Conservation (phyloP, 2,888 invertebrate genomes). For the Meiosimyza decipiens region DNA sequence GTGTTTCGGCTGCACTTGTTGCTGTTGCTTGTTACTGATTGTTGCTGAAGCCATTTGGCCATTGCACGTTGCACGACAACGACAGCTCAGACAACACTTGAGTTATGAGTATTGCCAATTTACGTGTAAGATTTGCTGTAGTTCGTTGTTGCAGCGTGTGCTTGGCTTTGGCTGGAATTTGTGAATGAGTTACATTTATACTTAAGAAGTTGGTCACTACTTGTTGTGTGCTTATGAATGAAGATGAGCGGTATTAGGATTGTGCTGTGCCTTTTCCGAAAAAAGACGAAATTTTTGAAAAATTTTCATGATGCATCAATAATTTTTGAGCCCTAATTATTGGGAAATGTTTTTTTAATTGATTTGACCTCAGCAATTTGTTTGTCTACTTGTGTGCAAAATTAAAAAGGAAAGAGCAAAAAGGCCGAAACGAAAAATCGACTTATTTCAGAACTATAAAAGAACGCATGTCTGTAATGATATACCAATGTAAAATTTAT, state of each 20-base stretch:
- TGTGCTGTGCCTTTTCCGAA: no score
- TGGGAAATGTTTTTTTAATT: not conserved
- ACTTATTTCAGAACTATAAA: no score
- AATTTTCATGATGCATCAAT: no score
- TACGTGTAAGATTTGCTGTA: conserved; percentile 6
- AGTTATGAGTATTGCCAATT: conserved; percentile 16
- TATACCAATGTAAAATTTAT: no score
- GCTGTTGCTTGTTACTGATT: no score
- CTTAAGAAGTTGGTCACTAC: not conserved
- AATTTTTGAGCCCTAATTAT: no score
- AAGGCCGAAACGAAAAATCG: no score
- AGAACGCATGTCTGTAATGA: no score
- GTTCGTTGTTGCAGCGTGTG: no score
- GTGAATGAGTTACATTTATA: not conserved
- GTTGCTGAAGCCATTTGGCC: no score
- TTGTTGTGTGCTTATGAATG: conserved; percentile 19
- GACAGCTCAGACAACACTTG: conserved; percentile 16
- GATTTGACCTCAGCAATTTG: not conserved
- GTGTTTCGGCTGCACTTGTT: no score
- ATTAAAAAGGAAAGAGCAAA: not conserved
- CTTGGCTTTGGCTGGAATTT: not conserved
- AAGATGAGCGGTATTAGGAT: not conserved
- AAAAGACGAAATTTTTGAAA: no score
- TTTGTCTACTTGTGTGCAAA: conserved; percentile 12
- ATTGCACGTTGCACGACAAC: not conserved